These are phyloP conservation scores for Littorina saxatilis DNA, from an alignment of 1,140 invertebrate genomes.

Conservation along the genomic window DNA sequence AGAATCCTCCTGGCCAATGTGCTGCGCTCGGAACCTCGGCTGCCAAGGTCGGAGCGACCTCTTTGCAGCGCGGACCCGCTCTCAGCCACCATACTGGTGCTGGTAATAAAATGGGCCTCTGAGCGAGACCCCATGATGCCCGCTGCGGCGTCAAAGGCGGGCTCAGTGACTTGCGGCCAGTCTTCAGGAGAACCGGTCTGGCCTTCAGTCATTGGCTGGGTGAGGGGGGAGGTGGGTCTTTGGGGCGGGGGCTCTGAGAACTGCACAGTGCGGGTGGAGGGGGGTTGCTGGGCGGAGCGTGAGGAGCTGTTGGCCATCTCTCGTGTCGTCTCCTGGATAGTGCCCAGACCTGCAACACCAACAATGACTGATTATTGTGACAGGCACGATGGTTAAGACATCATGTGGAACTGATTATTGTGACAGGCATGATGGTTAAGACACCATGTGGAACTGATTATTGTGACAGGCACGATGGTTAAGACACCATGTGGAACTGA, in stretches of 20 bases:
- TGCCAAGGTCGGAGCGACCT: constrained; percentile 41
- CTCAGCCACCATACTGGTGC: constrained; percentile 33
- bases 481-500: too few relatives aligned
- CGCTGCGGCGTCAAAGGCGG: constrained; percentile 52
- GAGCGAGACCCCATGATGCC: constrained; percentile 39
- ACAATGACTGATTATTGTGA: background rate
- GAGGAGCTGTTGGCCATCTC: background rate
- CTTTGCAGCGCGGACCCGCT: constrained; percentile 32
- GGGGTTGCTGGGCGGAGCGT: background rate
- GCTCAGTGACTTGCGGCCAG: constrained; percentile 65
- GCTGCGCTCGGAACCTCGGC: constrained; percentile 43
- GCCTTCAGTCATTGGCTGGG: background rate
- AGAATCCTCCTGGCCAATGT: constrained; percentile 24
- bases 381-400: too few relatives aligned
- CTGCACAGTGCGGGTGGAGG: background rate
- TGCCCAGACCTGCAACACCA: background rate
- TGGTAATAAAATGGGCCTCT: constrained; percentile 5
- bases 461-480: too few relatives aligned
- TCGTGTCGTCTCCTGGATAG: constrained; percentile 18
- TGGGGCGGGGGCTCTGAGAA: background rate
- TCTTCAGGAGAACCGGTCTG: constrained; percentile 52
- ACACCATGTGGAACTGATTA: too few relatives aligned
- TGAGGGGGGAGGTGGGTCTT: background rate
- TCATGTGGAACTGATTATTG: too few relatives aligned
- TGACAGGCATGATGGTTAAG: too few relatives aligned